These are phyloP conservation scores for Numenius arquata DNA, from an alignment of 2,113 vertebrate genomes.

Conservation along the genomic window DNA sequence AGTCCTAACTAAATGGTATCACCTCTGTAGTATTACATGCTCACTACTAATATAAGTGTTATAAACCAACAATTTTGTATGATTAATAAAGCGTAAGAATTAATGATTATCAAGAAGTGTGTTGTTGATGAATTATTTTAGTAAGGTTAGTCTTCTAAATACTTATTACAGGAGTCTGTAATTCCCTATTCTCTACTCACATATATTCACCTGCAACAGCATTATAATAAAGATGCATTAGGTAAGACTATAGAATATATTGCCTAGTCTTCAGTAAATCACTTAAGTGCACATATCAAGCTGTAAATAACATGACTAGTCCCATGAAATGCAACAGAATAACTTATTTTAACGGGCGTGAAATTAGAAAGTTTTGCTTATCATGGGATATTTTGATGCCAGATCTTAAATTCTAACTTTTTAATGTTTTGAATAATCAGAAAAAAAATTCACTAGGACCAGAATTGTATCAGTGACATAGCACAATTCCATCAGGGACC, in stretches of 20 bases:
- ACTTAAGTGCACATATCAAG: neutral
- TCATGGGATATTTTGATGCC: neutral
- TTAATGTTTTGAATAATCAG: neutral
- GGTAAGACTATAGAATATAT: neutral
- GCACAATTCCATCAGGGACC: neutral
- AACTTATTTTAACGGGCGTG: neutral
- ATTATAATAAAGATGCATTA: neutral
- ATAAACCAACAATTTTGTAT: neutral
- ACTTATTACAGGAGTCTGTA: neutral
- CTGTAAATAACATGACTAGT: neutral
- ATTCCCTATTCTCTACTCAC: neutral
- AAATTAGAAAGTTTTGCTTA: neutral
- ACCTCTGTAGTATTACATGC: neutral
- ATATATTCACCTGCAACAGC: neutral
- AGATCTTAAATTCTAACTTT: neutral
- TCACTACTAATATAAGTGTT: neutral
- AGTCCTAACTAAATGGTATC: neutral
- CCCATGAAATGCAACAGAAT: neutral
- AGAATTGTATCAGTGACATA: neutral
- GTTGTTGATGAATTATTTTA: neutral
- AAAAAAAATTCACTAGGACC: neutral
- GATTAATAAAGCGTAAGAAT: neutral
- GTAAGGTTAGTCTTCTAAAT: neutral
- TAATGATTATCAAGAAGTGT: neutral
- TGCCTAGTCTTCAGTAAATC: neutral